Evolutionary conservation across 2,113 vertebrate genomes (phyloP), one percentile per base, ranked within the genome.

Genomic region (Archocentrus centrarchus): DNA sequence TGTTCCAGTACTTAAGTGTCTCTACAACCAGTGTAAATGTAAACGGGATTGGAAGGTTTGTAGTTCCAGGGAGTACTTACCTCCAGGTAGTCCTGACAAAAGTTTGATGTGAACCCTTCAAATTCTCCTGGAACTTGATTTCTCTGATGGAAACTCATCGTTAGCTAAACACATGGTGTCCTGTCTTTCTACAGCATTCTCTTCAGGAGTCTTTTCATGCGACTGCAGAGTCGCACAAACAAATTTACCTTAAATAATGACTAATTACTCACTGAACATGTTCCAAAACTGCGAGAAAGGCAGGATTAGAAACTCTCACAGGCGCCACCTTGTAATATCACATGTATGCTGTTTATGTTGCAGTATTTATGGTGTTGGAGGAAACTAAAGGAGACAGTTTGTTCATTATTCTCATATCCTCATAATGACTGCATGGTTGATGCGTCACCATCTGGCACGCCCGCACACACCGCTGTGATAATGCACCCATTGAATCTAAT

Each of bases 351-450:
- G 22, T 60, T 78, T 24, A 7, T 84, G 32, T 41, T 59, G 58
- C 35, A 30, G 59, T 66, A 24, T 75, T 81, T 55, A 80, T 62
- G 1, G 11, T 9, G 59, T 20, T 11, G 55, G 88, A 55, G 27
- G 76, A 82, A 81, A 66, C n/a, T 55, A 66, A 81, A 81, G 75
- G 58, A 85, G 82, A 87, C 89, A 82, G 79, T 90, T 88, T 91
- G 90, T 88, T 92, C 85, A 91, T 93, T 92, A 89, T 88, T 90
- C 57, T 89, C 80, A 92, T 88, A 85, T 83, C 75, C 80, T 88
- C 59, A 66, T 88, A 91, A 93, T 86, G 89, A 82, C 77, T 86
- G 62, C 85, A 79, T 50, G 85, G 66, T 60, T 82, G 88, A 86
- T 79, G 79, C 85, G 78, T 89, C 91, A 84, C 89, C 93, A 94